These are phyloP conservation scores for Vulpes vulpes DNA, from an alignment of 2,113 vertebrate genomes.

Conservation along the genomic window DNA sequence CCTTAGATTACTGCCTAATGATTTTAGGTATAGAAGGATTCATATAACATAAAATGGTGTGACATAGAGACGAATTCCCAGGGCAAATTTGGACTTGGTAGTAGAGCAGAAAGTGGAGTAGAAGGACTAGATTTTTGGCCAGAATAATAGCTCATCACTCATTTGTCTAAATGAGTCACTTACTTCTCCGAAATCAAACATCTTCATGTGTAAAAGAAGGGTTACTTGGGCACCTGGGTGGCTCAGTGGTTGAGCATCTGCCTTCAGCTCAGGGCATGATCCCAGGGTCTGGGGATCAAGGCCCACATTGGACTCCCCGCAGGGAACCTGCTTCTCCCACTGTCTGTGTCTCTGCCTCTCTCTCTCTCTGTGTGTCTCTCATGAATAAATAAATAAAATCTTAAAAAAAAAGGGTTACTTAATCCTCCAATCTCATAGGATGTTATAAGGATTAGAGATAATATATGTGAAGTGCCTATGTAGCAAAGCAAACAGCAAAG, in stretches of 20 bases:
- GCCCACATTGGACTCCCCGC: too few relatives aligned
- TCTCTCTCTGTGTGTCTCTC: too few relatives aligned
- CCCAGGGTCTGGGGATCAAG: too few relatives aligned
- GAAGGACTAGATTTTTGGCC: not conserved
- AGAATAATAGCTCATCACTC: not conserved
- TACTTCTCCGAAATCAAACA: not conserved
- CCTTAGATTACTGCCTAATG: not conserved
- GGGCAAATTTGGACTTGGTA: not conserved
- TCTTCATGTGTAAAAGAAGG: not conserved
- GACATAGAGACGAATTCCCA: not conserved
- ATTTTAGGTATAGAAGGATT: not conserved
- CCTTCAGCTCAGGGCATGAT: too few relatives aligned
- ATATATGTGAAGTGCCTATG: not conserved
- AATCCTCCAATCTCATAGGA: not conserved
- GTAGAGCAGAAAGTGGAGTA: not conserved
- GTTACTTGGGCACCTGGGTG: too few relatives aligned
- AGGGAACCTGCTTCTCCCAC: too few relatives aligned
- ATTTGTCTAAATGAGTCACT: not conserved
- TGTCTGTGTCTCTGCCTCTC: too few relatives aligned
- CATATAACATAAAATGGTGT: not conserved
- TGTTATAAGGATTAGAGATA: not conserved
- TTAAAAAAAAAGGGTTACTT: not conserved
- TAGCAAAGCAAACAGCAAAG: not conserved
- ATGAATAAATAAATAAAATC: too few relatives aligned
- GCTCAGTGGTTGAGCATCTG: too few relatives aligned